A percentile compares a stretch with the other conserved stretches of the same genome.
These are phyloP conservation scores for Epirrhoe tristata DNA, from an alignment of 2,888 invertebrate species.

Conservation along the genomic window DNA sequence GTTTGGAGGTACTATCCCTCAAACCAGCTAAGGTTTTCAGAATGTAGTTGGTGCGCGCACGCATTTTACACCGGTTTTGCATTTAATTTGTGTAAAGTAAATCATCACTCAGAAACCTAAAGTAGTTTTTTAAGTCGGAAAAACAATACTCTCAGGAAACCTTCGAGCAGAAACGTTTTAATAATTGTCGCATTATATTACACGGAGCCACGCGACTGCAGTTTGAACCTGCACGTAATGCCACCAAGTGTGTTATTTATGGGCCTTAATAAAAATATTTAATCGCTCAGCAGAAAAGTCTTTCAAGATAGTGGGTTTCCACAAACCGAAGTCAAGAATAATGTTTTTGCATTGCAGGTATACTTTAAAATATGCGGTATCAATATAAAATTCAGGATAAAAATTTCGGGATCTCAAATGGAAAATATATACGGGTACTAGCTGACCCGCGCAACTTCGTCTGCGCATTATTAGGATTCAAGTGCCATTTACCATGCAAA, in stretches of 20 bases:
- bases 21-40: too few species aligned
- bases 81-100: too few species aligned
- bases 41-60: too few species aligned
- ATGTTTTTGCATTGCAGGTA: conserved; percentile 17
- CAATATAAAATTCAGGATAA: background rate
- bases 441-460: too few species aligned
- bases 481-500: too few species aligned
- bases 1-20: too few species aligned
- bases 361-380: background rate
- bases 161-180: conserved; percentile 46
- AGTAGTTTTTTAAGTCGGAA: background rate
- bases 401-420: background rate
- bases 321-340: conserved; percentile 16
- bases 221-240: conserved; percentile 59
- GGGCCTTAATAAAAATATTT: conserved; percentile 42
- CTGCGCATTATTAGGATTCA: too few species aligned
- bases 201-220: conserved; percentile 59
- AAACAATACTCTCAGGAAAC: conserved; percentile 26
- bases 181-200: conserved; percentile 56
- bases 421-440: background rate
- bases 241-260: conserved; percentile 53
- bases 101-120: background rate
- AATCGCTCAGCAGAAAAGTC: conserved; percentile 37
- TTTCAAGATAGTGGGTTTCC: conserved; percentile 33
- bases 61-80: too few species aligned